phyloP scores from a whole-genome alignment of 2,113 vertebrate species.

The Lepisosteus oculatus region DNA sequence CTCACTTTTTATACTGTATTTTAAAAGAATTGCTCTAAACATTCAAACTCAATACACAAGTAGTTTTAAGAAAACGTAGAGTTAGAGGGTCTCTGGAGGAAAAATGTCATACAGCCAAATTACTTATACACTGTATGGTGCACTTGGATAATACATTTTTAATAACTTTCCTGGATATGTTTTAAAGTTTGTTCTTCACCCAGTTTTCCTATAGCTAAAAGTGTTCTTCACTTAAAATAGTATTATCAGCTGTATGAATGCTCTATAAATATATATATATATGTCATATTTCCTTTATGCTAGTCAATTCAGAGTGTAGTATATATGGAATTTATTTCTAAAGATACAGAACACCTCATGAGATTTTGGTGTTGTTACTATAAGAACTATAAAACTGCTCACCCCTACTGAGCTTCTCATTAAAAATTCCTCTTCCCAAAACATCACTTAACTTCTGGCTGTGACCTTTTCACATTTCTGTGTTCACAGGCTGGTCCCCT shows the following conservation, averaged over 20 bases:
- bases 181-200: conserved; percentile 15
- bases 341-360: neutral
- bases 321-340: neutral
- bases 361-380: too few relatives aligned
- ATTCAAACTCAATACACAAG: neutral
- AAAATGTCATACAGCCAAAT: conserved; percentile 16
- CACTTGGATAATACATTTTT: conserved; percentile 24
- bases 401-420: conserved; percentile 27
- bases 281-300: neutral
- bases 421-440: conserved; percentile 12
- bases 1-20: too few relatives aligned
- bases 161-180: conserved; percentile 12
- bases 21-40: too few relatives aligned
- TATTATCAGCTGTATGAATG: neutral
- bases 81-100: neutral
- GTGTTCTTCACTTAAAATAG: neutral
- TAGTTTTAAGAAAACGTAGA: neutral
- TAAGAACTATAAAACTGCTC: neutral
- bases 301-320: neutral
- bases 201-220: neutral
- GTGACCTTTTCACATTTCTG: conserved; percentile 47
- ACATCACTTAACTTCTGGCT: conserved; percentile 9
- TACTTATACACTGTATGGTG: conserved; percentile 1
- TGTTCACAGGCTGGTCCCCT: conserved; percentile 33
- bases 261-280: conserved; percentile 1